Base-by-base conservation (phyloP, 64 coral and sea anemone species). In the Astreopora myriophthalma region DNA sequence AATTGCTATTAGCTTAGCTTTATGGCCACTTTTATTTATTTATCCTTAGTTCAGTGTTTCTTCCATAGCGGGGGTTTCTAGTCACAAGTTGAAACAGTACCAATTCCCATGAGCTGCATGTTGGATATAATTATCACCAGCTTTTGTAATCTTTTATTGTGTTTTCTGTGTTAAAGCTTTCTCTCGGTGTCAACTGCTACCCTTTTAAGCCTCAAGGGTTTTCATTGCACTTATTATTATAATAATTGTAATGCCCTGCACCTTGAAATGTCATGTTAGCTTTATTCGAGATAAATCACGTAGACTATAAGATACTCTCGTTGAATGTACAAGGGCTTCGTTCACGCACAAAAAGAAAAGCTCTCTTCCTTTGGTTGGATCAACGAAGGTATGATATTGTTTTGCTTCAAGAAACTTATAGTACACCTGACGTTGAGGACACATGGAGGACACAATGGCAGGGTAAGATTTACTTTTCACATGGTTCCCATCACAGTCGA, bases 351-450 rank as follows among this genome's bases (percentile, higher is more conserved):
- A 67, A 26, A n/a, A 67, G 63, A 8, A 28, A 67, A 67, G 63
- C 63, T 22, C 6, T 67, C 0, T 67, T 67, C 26, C 17, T 26
- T 8, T 67, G 63, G 63, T 26, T 67, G n/a, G 22, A 67, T 27
- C 16, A 67, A 11, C 23, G 26, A 29, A 67, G 22, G 63, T 67
- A 67, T 4, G 80, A 85, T 65, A 85, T 85, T 32, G 62, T 85
- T 85, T 65, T 85, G 12, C 30, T 85, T 27, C 48, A 85, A 85
- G 80, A 85, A 85, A 63, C 80, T 30, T 60, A 85, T 20, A 63
- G 34, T 23, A 34, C 57, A 16, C 28, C 17, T 17, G 48, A 88
- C 8, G 48, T 51, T 22, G 85, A 88, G 26, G 48, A 88, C 19
- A 17, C 27, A 2, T 88, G 85, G 85, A 64, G 39, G 23, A 73